Base-by-base conservation (phyloP, 2,888 invertebrate genomes). In the Blastobasis lacticolella region DNA sequence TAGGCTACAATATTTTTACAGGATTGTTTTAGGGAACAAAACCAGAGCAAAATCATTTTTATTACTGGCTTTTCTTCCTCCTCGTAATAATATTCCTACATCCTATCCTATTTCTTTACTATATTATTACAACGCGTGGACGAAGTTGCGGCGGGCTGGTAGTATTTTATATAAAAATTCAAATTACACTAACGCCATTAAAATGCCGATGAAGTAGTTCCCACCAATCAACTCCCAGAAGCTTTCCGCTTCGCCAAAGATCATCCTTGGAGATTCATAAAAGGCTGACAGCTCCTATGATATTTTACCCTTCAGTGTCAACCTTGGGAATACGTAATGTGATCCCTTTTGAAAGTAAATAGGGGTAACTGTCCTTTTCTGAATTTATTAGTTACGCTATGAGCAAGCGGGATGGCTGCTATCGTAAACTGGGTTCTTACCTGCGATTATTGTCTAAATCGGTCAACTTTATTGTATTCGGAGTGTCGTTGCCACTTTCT, bases 281-380 rank as follows among this genome's bases (percentile, higher is more conserved):
- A 48, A 36, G 47, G 40, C 47, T n/a, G 10, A 37, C 46, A 40
- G 47, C 47, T 48, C 8, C 10, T 36, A 38, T 10, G 47, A 40
- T 10, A 10, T 40, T 46, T 48, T 48, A 48, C 47, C 47, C 47
- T 48, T 48, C 38, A 48, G 8, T 40, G 23, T 48, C 47, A 40
- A 23, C 47, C 47, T 40, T 48, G 47, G 40, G 47, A 48, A 48
- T 48, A 38, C 47, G 10, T 48, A 48, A 48, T 48, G 47, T 23
- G 47, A 48, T 48, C 47, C 47, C 47, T 40, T 40, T 48, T 48
- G 47, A 40, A 48, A 48, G 47, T 10, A 23, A 48, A 48, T 40
- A 40, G 7, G 10, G 38, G 10, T 23, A 40, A 8, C 10, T 38
- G 38, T n/a, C 37, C 36, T 8, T 46, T n/a, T 46, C 47, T 37